Evolutionary conservation across 1,140 invertebrate genomes (phyloP).

Genomic region (Drosophila nigrodunni): DNA sequence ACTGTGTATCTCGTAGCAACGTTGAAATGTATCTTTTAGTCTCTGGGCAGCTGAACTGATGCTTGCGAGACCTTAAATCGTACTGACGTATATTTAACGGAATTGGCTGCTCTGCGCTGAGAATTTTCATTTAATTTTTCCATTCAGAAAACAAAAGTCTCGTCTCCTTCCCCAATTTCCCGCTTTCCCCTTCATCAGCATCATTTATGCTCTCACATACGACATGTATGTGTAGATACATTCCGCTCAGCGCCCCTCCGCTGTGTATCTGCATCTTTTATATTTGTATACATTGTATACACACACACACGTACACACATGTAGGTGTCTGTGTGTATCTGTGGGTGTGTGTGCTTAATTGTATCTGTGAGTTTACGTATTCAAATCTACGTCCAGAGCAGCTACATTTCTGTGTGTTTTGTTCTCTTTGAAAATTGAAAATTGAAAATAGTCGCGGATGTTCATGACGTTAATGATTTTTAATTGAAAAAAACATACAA

Average conservation of each 20-base stretch:
- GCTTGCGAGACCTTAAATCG: constrained; percentile 69
- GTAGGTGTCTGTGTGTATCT: constrained; percentile 14
- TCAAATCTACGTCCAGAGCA: constrained; percentile 29
- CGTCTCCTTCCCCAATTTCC: constrained; percentile 51
- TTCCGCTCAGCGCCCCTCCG: constrained; percentile 9
- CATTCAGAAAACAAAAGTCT: constrained; percentile 80
- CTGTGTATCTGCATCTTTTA: constrained; percentile 57
- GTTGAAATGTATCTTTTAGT: constrained; percentile 10
- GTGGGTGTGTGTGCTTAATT: constrained; percentile 23
- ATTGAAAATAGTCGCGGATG: constrained; percentile 57
- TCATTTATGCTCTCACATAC: not conserved
- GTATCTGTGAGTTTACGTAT: constrained; percentile 48
- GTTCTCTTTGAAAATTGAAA: constrained; percentile 53
- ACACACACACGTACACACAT: constrained; percentile 5
- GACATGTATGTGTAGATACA: constrained; percentile 1
- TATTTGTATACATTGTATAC: constrained; percentile 52
- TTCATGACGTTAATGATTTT: constrained; percentile 60
- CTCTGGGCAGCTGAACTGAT: constrained; percentile 45
- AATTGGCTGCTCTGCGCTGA: constrained; percentile 69
- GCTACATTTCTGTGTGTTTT: constrained; percentile 36
- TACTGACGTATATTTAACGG: constrained; percentile 67
- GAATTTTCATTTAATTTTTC: constrained; percentile 79
- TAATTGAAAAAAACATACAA: constrained; percentile 39
- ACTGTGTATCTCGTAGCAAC: constrained; percentile 3
- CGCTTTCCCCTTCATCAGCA: constrained; percentile 16